Evolutionary conservation across 53 echinoderm and acorn worm genomes (phyloP).

Genomic region (Echinometra lucunter): DNA sequence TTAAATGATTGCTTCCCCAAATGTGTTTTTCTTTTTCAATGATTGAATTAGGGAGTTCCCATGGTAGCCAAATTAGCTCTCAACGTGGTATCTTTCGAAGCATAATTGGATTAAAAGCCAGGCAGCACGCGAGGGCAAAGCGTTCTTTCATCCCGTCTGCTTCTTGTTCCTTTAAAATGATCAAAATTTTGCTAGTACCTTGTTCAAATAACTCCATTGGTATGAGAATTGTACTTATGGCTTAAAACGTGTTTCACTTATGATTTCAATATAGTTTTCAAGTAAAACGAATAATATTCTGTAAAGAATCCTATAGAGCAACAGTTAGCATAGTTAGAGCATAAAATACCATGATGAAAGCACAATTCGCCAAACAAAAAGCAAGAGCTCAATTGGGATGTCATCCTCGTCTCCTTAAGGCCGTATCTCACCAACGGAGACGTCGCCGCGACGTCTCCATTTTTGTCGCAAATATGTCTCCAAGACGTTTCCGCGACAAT

Average conservation of each 20-base stretch:
- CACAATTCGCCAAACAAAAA: too few species aligned
- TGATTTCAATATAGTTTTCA: neutral
- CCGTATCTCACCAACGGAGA: too few species aligned
- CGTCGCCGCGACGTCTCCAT: too few species aligned
- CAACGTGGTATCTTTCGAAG: conserved; percentile 1
- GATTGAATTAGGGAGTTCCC: conserved; percentile 25
- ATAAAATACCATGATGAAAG: too few species aligned
- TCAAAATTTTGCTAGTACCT: neutral
- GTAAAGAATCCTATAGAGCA: neutral
- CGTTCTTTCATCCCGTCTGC: neutral
- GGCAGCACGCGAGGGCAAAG: neutral
- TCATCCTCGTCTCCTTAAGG: too few species aligned
- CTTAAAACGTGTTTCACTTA: neutral
- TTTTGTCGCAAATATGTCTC: too few species aligned
- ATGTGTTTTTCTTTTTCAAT: neutral
- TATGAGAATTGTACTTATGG: neutral
- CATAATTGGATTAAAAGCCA: neutral
- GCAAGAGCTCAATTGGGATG: too few species aligned
- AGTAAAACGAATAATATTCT: neutral
- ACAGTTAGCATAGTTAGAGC: too few species aligned
- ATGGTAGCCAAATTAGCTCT: conserved; percentile 28
- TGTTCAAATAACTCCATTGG: too few species aligned
- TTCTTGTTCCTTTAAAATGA: conserved; percentile 9
- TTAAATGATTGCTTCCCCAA: conserved; percentile 18
- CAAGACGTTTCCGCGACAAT: too few species aligned